Conservation (phyloP, 2,797 vertebrate species). For the Phyllotis vaccarum region DNA sequence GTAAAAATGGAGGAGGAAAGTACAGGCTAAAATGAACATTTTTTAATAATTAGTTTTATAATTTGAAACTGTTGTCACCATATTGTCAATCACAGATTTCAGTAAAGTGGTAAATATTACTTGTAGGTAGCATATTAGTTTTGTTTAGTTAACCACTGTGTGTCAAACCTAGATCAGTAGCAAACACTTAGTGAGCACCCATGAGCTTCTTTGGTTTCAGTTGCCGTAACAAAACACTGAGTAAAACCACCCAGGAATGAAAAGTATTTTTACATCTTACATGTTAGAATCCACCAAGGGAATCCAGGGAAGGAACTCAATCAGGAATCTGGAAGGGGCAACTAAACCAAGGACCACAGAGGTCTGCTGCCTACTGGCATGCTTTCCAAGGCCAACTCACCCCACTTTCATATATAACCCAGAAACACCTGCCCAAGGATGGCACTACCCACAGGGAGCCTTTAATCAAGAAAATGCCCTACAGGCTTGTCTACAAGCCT, state of each 20-base stretch:
- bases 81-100: constrained; percentile 15
- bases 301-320: background rate
- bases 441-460: background rate
- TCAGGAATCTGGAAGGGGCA: background rate
- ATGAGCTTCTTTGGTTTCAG: background rate
- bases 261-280: background rate
- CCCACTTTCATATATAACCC: background rate
- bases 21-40: constrained; percentile 43
- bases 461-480: background rate
- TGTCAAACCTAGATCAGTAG: background rate
- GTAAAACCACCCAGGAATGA: background rate
- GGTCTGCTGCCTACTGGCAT: background rate
- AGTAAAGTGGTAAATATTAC: constrained; percentile 38
- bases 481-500: background rate
- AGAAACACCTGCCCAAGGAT: background rate
- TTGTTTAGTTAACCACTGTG: background rate
- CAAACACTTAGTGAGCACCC: background rate
- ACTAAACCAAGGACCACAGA: background rate
- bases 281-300: background rate
- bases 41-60: constrained; percentile 37
- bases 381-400: background rate
- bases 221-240: background rate
- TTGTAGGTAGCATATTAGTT: background rate
- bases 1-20: background rate
- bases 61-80: background rate